phyloP scores from a whole-genome alignment of 2,797 vertebrate genomes.

The Okamejei kenojei region DNA sequence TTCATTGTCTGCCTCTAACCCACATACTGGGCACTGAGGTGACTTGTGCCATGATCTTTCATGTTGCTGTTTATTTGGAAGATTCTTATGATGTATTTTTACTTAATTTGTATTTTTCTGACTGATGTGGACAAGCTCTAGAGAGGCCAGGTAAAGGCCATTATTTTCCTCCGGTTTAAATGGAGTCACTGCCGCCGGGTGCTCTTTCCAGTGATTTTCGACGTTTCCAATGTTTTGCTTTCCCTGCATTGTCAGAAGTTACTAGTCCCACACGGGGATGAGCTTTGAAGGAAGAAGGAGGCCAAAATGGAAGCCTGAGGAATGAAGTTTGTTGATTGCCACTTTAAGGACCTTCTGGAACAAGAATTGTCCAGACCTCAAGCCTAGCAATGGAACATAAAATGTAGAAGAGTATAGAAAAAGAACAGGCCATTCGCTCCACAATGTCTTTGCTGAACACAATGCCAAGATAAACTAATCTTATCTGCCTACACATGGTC shows the following conservation, averaged over 20 bases:
- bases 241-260: not conserved
- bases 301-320: not conserved
- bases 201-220: not conserved
- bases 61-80: not conserved
- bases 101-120: not conserved
- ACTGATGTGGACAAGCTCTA: not conserved
- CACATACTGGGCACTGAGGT: not conserved
- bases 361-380: not conserved
- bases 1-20: not conserved
- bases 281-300: not conserved
- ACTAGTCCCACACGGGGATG: not conserved
- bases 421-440: too few species aligned
- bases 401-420: too few species aligned
- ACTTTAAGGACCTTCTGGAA: not conserved
- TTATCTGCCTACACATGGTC: too few species aligned
- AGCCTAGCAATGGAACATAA: too few species aligned
- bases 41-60: not conserved
- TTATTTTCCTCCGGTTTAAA: not conserved
- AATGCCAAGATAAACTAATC: too few species aligned
- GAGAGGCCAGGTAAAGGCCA: not conserved
- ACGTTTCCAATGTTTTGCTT: not conserved
- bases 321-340: not conserved
- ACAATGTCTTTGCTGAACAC: too few species aligned
- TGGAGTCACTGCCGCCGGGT: not conserved
- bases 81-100: too few species aligned